Evolutionary conservation across 2,888 invertebrate species (phyloP), one percentile per base, ranked within the genome.

Genomic region (Prenolepis imparis): DNA sequence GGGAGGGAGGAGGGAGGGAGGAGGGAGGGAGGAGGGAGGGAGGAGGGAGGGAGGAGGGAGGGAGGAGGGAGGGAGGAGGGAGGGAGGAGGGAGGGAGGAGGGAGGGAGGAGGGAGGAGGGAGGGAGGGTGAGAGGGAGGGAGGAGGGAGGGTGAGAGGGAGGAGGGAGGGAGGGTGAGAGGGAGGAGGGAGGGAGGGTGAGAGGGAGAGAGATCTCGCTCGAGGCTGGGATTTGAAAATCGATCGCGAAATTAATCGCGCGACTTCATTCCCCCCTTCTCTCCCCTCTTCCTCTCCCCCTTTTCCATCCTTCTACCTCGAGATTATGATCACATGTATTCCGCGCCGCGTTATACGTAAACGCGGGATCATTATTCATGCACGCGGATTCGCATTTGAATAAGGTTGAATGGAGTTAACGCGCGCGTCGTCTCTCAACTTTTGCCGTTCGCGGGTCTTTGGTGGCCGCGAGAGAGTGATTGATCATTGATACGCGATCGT

Each of bases 371-470:
- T 83, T 86, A 87, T 88, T 88, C 87, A 88, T 84, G 74, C 72
- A 61, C 85, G 75, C 63, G 39, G 66, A 73, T 67, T 77, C 83
- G 82, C 68, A 85, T 75, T 75, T 48, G 74, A 86, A 86, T 84
- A 85, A 86, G 84, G 83, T 72, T 72, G 81, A 88, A 86, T 83
- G 86, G 84, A 88, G 87, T 86, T 85, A 86, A 83, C 78, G 80
- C 78, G 80, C 75, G 77, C 61, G 15, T 52, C 66, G 52, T 68
- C 39, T 55, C 73, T 78, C 59, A 55, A 48, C 73, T 48, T 52
- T 52, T 68, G 80, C 28, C 41, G 63, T 21, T 64, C 28, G 48
- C 74, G 41, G 70, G 61, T 73, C 59, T 18, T 55, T 41, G 44
- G 18, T 75, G 66, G n/a, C 48, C 75, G 74, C 44, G 70, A 28